Percentiles rank a stretch among this genome's conserved stretches.
Evolutionary conservation across 2,113 vertebrate species (phyloP).

Genomic region (Archocentrus centrarchus): DNA sequence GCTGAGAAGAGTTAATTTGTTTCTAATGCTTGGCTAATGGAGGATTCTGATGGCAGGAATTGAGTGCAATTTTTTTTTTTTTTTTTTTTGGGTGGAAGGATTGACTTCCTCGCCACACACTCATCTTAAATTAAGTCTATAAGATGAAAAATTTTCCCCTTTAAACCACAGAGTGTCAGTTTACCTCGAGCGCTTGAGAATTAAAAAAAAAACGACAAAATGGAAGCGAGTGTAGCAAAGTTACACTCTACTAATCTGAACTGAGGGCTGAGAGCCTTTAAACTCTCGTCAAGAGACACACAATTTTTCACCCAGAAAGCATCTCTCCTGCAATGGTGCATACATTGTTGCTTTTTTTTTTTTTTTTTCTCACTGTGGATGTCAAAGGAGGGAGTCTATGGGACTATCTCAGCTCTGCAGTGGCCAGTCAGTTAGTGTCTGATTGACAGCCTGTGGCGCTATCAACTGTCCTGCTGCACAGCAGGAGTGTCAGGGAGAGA

Average conservation of each 20-base stretch:
- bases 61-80: slow-evolving; percentile 72
- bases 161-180: slow-evolving; percentile 51
- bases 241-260: slow-evolving; percentile 42
- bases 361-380: slow-evolving; percentile 30
- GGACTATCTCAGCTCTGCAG: slow-evolving; percentile 79
- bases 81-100: slow-evolving; percentile 25
- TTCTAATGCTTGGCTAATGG: slow-evolving; percentile 85
- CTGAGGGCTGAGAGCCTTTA: slow-evolving; percentile 38
- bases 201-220: background rate
- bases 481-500: slow-evolving; percentile 65
- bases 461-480: slow-evolving; percentile 78
- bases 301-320: slow-evolving; percentile 25
- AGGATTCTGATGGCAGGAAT: slow-evolving; percentile 77
- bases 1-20: slow-evolving; percentile 84
- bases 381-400: slow-evolving; percentile 62
- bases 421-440: slow-evolving; percentile 74
- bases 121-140: slow-evolving; percentile 60
- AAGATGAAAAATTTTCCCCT: slow-evolving; percentile 43
- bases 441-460: slow-evolving; percentile 82
- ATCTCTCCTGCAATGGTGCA: slow-evolving; percentile 45
- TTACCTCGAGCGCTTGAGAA: slow-evolving; percentile 37
- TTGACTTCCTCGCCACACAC: slow-evolving; percentile 67
- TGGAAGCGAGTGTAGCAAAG: slow-evolving; percentile 42
- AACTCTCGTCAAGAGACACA: slow-evolving; percentile 36
- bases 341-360: slow-evolving; percentile 57